phyloP scores from a whole-genome alignment of 2,888 invertebrate genomes.

The Trilocha varians region DNA sequence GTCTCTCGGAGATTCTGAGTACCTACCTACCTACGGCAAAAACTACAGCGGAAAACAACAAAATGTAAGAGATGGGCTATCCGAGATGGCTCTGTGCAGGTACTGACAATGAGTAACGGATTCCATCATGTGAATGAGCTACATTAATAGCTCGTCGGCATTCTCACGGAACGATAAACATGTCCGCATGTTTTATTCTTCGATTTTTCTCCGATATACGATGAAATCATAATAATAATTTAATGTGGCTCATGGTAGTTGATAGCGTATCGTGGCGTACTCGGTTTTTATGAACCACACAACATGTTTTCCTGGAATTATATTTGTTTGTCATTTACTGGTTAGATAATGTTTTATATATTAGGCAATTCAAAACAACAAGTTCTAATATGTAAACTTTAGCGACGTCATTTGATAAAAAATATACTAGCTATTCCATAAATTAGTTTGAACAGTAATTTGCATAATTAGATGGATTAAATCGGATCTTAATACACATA shows the following conservation, averaged over 20 bases:
- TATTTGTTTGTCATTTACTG: neutral
- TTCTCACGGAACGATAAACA: conserved; percentile 56
- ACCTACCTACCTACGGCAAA: too few species aligned
- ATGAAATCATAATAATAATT: neutral
- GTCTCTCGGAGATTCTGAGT: neutral
- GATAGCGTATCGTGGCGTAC: neutral
- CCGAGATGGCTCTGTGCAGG: conserved; percentile 1
- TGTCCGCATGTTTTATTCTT: conserved; percentile 13
- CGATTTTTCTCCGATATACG: conserved; percentile 4
- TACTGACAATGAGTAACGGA: conserved; percentile 38
- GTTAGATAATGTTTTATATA: too few species aligned
- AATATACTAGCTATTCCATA: too few species aligned
- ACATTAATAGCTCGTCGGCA: conserved; percentile 41
- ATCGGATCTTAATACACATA: neutral
- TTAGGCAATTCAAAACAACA: too few species aligned
- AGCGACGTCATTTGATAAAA: too few species aligned
- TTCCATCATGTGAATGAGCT: conserved; percentile 26
- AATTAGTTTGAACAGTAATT: too few species aligned
- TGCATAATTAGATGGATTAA: neutral
- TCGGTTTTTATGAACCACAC: neutral
- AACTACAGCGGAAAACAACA: neutral
- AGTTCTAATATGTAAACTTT: too few species aligned
- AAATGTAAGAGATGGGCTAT: neutral
- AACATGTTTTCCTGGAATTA: neutral
- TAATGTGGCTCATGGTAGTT: conserved; percentile 1